A percentile compares a stretch with the other conserved stretches of the same genome.
Evolutionary conservation across 2,113 vertebrate species (phyloP).

Genomic region (Calyptomena viridis): DNA sequence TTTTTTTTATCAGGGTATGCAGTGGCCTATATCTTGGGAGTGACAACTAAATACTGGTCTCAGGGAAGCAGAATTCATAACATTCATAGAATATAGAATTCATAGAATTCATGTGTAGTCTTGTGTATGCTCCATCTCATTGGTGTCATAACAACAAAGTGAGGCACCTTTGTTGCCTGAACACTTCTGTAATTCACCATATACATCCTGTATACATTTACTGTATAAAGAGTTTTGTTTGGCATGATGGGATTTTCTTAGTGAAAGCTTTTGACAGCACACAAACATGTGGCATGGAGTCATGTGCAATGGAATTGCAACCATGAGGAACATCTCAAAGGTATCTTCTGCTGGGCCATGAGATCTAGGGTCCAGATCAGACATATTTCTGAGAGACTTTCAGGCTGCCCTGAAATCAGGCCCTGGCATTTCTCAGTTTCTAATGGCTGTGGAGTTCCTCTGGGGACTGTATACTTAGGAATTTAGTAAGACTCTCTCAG

Average conservation of each 20-base stretch:
- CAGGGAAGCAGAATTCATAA: background rate
- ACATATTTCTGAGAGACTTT: background rate
- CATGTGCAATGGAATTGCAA: background rate
- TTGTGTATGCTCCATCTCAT: background rate
- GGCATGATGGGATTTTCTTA: background rate
- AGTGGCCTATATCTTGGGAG: background rate
- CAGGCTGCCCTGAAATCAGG: background rate
- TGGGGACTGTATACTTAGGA: background rate
- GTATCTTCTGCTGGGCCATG: background rate
- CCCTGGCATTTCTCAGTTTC: background rate
- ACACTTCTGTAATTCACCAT: background rate
- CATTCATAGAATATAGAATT: no score
- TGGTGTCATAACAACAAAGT: background rate
- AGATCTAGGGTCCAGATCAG: background rate
- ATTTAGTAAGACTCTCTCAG: background rate
- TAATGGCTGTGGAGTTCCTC: background rate
- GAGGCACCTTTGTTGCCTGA: background rate
- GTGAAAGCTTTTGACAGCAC: background rate
- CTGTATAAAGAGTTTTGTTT: background rate
- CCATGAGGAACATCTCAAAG: background rate
- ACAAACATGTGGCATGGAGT: background rate
- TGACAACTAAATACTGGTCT: background rate
- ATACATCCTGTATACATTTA: background rate
- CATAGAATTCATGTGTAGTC: background rate
- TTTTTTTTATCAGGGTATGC: background rate